A percentile compares a stretch with the other conserved stretches of the same genome.
Evolutionary conservation across 2,888 invertebrate species (phyloP).

Genomic region (Mayetiola destructor): DNA sequence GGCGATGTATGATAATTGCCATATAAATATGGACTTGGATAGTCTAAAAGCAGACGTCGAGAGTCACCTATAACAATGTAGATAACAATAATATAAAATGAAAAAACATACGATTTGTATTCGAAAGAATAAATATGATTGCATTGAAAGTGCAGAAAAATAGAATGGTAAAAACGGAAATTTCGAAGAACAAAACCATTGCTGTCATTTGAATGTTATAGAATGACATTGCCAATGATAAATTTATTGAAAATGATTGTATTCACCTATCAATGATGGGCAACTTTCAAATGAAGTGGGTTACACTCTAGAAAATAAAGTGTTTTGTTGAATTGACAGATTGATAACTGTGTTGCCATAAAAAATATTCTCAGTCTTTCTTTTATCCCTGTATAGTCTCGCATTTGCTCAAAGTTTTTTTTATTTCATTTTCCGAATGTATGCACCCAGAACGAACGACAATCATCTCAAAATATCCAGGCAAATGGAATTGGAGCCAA

Average conservation of each 20-base stretch:
- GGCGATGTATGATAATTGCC: conserved; percentile 41
- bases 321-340: conserved; percentile 5
- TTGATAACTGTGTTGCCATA: background rate
- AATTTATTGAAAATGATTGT: too few relatives aligned
- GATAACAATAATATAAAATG: conserved; percentile 5
- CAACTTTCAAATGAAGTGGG: too few relatives aligned
- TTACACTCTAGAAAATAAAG: too few relatives aligned
- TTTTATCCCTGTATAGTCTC: background rate
- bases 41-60: conserved; percentile 35
- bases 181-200: too few relatives aligned
- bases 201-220: too few relatives aligned
- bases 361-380: background rate
- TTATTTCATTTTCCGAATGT: background rate
- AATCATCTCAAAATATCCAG: too few relatives aligned
- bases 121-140: too few relatives aligned
- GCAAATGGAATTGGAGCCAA: background rate
- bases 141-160: too few relatives aligned
- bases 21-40: conserved; percentile 34
- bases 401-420: background rate
- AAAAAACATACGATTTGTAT: too few relatives aligned
- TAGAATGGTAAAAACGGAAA: too few relatives aligned
- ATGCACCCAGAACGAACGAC: background rate
- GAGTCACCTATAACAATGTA: conserved; percentile 30
- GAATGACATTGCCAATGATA: too few relatives aligned
- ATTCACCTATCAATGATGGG: too few relatives aligned